phyloP scores from a whole-genome alignment of 1,140 invertebrate species.

The Eumeta japonica region DNA sequence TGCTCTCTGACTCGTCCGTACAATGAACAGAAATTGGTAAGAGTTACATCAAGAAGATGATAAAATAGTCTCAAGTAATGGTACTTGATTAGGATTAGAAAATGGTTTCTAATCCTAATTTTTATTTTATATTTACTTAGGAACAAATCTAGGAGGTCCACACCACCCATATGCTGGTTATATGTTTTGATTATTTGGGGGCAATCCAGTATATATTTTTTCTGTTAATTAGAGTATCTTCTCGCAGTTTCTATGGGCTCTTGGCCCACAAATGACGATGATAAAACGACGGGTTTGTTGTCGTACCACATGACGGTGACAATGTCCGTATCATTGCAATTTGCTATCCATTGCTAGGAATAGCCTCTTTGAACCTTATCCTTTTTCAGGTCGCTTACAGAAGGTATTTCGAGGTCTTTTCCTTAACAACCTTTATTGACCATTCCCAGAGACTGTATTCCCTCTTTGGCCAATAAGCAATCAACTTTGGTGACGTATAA shows the following conservation, averaged over 20 bases:
- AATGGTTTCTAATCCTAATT: constrained; percentile 12
- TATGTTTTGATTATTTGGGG: constrained; percentile 16
- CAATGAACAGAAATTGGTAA: too few species aligned
- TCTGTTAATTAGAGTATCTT: constrained; percentile 11
- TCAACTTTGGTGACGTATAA: constrained; percentile 9
- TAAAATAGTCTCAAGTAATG: too few species aligned
- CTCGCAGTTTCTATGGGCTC: constrained; percentile 9
- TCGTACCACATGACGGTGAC: constrained; percentile 15
- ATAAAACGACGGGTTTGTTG: constrained; percentile 15
- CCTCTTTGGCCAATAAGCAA: constrained; percentile 13
- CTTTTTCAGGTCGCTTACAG: constrained; percentile 12
- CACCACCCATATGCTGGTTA: constrained; percentile 16
- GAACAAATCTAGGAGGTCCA: too few species aligned
- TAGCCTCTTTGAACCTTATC: constrained; percentile 11
- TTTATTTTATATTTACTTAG: constrained; percentile 15
- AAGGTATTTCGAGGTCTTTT: constrained; percentile 15
- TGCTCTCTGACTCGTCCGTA: too few species aligned
- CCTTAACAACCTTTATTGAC: constrained; percentile 12
- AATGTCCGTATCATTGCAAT: constrained; percentile 10
- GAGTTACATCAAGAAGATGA: too few species aligned
- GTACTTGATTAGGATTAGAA: too few species aligned
- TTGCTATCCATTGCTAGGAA: constrained; percentile 15
- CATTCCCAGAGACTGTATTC: constrained; percentile 14
- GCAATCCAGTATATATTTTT: constrained; percentile 15
- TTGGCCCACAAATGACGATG: constrained; percentile 13